Conservation (phyloP, 2,797 vertebrate species). For the Galaxias olidus region DNA sequence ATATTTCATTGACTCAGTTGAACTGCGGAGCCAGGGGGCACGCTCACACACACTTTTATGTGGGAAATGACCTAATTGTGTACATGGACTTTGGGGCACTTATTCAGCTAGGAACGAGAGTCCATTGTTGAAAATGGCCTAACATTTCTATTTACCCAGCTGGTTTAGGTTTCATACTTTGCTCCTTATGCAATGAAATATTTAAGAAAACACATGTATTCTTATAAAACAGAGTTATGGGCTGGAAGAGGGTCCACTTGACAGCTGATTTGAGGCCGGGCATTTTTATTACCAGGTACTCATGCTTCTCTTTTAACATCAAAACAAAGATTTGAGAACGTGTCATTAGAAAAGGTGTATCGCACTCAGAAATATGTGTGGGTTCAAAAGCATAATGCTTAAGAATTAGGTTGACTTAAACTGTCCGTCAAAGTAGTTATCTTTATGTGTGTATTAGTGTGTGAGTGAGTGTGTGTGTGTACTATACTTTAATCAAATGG, state of each 20-base stretch:
- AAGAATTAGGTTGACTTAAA: no score
- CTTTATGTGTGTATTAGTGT: no score
- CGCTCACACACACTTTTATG: conserved; percentile 72
- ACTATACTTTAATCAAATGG: no score
- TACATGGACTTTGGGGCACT: conserved; percentile 75
- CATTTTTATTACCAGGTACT: conserved; percentile 69
- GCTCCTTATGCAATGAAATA: conserved; percentile 79
- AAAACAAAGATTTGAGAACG: conserved; percentile 59
- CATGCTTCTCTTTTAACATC: conserved; percentile 53
- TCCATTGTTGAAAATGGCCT: conserved; percentile 85
- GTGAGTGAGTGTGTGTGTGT: no score
- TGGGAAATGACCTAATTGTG: conserved; percentile 88
- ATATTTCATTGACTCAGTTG: conserved; percentile 53
- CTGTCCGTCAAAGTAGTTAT: no score
- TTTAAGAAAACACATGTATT: conserved; percentile 79
- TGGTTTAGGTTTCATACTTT: conserved; percentile 72
- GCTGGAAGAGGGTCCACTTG: conserved; percentile 66
- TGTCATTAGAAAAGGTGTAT: no score
- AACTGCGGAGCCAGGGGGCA: conserved; percentile 61
- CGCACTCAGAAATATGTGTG: no score
- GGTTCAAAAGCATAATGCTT: no score
- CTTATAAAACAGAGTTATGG: conserved; percentile 57
- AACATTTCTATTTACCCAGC: conserved; percentile 76
- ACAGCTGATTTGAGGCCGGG: conserved; percentile 72
- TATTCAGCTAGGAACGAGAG: conserved; percentile 76